These are phyloP conservation scores for Lineus longissimus DNA, from an alignment of 1,140 invertebrate species.

Conservation along the genomic window DNA sequence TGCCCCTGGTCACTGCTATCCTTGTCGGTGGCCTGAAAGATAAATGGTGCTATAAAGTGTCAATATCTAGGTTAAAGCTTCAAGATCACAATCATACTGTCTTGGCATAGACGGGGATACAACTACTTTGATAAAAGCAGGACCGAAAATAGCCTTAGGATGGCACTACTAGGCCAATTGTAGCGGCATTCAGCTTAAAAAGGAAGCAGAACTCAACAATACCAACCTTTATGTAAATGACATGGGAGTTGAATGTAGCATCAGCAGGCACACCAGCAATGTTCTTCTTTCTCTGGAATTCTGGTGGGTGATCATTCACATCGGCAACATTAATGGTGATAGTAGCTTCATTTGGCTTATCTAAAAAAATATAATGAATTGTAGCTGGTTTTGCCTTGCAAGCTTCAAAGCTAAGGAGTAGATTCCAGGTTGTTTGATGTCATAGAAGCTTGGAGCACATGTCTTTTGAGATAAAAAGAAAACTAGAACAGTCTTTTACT, in stretches of 20 bases:
- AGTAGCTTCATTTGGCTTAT: background rate
- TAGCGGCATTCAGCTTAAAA: background rate
- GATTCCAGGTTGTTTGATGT: too few relatives aligned
- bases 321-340: background rate
- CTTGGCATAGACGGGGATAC: background rate
- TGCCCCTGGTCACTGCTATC: background rate
- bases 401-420: too few relatives aligned
- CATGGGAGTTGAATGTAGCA: background rate
- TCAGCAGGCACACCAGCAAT: constrained; percentile 4
- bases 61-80: too few relatives aligned
- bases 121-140: background rate
- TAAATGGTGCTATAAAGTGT: too few relatives aligned
- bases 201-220: background rate
- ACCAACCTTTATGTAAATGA: background rate
- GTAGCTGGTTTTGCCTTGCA: too few relatives aligned
- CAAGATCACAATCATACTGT: background rate
- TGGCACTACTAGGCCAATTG: background rate
- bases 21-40: background rate
- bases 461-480: too few relatives aligned
- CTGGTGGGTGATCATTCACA: constrained; percentile 1
- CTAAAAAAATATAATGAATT: too few relatives aligned
- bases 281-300: background rate
- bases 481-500: too few relatives aligned
- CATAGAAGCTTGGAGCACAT: too few relatives aligned
- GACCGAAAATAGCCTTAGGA: background rate